phyloP scores from a whole-genome alignment of 2,113 vertebrate species.

The Paracanthobrama guichenoti region DNA sequence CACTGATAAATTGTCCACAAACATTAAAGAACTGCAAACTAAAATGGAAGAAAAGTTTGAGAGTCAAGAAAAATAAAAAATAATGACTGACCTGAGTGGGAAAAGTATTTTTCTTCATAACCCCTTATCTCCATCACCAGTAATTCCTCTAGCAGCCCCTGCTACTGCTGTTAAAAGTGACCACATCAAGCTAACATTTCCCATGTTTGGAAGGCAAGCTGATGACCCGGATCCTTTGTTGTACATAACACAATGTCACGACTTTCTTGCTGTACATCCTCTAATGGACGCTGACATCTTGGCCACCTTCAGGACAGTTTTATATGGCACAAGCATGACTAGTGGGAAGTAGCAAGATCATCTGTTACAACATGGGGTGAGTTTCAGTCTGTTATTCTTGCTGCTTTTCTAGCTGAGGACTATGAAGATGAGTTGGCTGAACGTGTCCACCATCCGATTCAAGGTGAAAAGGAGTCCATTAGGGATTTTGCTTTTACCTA shows the following conservation, averaged over 20 bases:
- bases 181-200: background rate
- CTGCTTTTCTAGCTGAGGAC: background rate
- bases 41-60: no score
- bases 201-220: background rate
- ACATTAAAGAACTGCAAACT: no score
- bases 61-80: no score
- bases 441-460: background rate
- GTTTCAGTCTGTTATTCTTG: background rate
- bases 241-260: background rate
- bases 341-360: background rate
- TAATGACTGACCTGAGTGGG: no score
- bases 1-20: no score
- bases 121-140: no score
- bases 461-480: background rate
- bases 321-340: background rate
- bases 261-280: background rate
- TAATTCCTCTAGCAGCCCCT: no score
- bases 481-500: background rate
- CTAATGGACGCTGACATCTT: background rate
- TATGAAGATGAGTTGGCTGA: background rate
- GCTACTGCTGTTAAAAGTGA: background rate
- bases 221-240: background rate
- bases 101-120: no score
- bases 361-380: background rate
- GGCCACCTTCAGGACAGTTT: background rate